Conservation (phyloP, 1,140 invertebrate species). For the Orius laevigatus region DNA sequence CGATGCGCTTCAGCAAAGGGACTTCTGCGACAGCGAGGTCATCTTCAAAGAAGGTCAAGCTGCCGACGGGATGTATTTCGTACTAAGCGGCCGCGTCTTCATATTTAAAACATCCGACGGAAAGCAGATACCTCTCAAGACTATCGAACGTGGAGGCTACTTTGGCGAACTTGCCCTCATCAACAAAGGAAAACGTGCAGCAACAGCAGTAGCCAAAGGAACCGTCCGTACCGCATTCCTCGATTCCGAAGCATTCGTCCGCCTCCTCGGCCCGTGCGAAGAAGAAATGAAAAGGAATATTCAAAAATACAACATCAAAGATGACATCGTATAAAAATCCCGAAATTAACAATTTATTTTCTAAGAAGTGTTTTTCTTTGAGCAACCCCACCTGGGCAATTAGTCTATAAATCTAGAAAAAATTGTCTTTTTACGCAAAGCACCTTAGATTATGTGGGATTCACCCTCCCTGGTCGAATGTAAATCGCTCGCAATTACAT, state of each 20-base stretch:
- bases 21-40: conserved; percentile 51
- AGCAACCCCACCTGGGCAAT: too few relatives aligned
- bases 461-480: too few relatives aligned
- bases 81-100: conserved; percentile 73
- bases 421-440: conserved; percentile 1
- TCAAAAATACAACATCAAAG: too few relatives aligned
- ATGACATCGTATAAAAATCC: too few relatives aligned
- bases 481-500: too few relatives aligned
- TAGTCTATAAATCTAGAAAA: too few relatives aligned
- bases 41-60: conserved; percentile 86
- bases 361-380: too few relatives aligned
- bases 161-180: conserved; percentile 91
- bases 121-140: neutral
- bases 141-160: conserved; percentile 48
- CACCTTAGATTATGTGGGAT: neutral
- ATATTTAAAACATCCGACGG: neutral
- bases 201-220: conserved; percentile 72
- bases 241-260: conserved; percentile 93
- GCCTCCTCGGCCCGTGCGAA: conserved; percentile 92
- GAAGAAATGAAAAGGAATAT: conserved; percentile 73
- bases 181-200: conserved; percentile 87
- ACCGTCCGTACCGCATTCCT: conserved; percentile 76
- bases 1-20: conserved; percentile 72
- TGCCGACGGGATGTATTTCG: conserved; percentile 93
- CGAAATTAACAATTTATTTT: too few relatives aligned